Percentiles rank a stretch among this genome's conserved stretches.
Conservation (phyloP, 2,113 vertebrate species). For the Laterallus jamaicensis region DNA sequence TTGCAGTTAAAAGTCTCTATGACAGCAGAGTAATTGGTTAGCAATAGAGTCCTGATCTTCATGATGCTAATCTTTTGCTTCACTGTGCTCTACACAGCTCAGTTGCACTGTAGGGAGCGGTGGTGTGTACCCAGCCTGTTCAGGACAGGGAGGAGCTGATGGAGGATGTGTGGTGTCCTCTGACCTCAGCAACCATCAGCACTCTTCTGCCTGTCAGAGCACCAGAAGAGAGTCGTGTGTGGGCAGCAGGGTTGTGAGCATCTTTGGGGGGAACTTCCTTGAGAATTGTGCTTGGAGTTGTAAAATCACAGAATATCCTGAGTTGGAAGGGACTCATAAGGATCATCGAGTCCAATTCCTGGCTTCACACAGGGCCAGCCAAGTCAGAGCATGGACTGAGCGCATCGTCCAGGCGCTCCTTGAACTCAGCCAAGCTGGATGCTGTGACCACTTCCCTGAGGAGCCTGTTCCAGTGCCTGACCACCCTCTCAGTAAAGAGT, state of each 20-base stretch:
- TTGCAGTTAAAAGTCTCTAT: neutral
- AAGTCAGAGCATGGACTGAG: too few relatives aligned
- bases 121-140: neutral
- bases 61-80: neutral
- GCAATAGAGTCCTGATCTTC: neutral
- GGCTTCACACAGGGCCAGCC: too few relatives aligned
- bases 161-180: neutral
- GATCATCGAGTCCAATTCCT: too few relatives aligned
- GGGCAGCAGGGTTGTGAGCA: neutral
- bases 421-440: too few relatives aligned
- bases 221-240: rapidly evolving
- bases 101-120: rapidly evolving
- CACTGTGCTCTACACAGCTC: rapidly evolving
- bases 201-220: neutral
- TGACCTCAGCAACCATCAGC: neutral
- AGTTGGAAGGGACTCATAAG: too few relatives aligned
- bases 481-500: too few relatives aligned
- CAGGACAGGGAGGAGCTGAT: neutral
- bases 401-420: too few relatives aligned
- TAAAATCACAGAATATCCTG: too few relatives aligned
- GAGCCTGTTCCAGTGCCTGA: too few relatives aligned
- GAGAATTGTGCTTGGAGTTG: neutral
- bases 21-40: neutral
- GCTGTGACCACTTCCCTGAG: too few relatives aligned
- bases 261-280: neutral